Percentiles rank a stretch among this genome's conserved stretches.
Evolutionary conservation across 2,113 vertebrate species (phyloP).

Genomic region (Actenoides hombroni): DNA sequence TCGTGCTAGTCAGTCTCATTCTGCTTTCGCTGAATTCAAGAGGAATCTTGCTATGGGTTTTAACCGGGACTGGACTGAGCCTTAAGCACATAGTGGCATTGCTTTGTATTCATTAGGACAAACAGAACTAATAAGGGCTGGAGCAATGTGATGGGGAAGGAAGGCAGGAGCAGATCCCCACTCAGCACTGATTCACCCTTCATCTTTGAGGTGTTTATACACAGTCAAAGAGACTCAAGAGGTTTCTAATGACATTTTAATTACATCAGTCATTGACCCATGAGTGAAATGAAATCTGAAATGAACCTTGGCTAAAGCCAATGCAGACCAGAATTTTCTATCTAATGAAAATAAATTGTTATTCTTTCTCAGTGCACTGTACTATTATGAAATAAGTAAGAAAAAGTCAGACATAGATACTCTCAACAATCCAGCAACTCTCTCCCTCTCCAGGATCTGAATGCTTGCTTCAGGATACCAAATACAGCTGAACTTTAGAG

Average conservation of each 20-base stretch:
- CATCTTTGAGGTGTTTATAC: not conserved
- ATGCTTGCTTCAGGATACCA: not conserved
- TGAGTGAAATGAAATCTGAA: not conserved
- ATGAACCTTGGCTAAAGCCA: not conserved
- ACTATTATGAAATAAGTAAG: not conserved
- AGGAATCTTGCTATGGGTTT: not conserved
- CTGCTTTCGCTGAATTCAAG: not conserved
- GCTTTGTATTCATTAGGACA: not conserved
- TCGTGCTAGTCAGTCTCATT: not conserved
- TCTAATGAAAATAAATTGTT: not conserved
- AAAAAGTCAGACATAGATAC: not conserved
- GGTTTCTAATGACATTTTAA: not conserved
- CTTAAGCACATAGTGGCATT: not conserved
- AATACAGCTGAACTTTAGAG: not conserved
- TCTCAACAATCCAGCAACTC: not conserved
- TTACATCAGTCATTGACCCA: not conserved
- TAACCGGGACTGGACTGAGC: not conserved
- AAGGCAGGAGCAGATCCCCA: not conserved
- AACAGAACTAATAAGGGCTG: not conserved
- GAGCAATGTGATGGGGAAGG: not conserved
- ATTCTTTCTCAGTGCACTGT: not conserved
- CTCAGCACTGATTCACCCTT: not conserved
- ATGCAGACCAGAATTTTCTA: not conserved
- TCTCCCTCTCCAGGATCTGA: not conserved
- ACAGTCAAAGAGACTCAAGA: not conserved